Evolutionary conservation across 2,888 invertebrate genomes (phyloP), one percentile per base, ranked within the genome.

Genomic region (Galerucella calmariensis): DNA sequence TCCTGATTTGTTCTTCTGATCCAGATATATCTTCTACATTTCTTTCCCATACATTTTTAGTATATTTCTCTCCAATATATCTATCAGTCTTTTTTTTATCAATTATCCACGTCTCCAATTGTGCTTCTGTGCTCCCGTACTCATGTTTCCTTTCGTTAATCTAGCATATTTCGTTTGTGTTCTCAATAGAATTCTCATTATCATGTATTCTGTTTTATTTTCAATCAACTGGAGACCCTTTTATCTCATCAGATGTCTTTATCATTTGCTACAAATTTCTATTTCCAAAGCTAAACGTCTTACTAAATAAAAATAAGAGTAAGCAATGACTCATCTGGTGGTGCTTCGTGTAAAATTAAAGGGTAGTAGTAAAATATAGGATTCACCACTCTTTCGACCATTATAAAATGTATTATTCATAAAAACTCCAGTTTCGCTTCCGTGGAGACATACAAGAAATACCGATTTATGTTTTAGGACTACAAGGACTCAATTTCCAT

Each of bases 231-330:
- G 20, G 20, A 20, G 20, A 20, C 20, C 20, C 81, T 78, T 80
- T 78, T 79, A 81, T 81, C 78, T 80, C 77, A 79, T 79, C 81
- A 81, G 79, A 81, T 81, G 80, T 80, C 78, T 75, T 76, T 79
- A 79, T 78, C 81, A 81, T 77, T 75, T 75, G 79, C 76, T 76
- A 79, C 77, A 74, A 77, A 77, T 78, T 75, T 69, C 68, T 72
- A 77, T 76, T 77, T 75, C 72, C 61, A 69, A 74, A 76, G 69
- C 71, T 69, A 62, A 73, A 70, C 48, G 69, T 68, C 76, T 67
- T 56, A 76, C 62, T 76, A 76, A 73, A 73, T 69, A 76, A 76
- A 73, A 73, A 71, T 73, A 67, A 68, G 68, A 73, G 75, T 27
- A 62, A 61, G 73, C 72, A 63, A 77, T 76, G 77, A 75, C 75